These are phyloP conservation scores for Mola mola DNA, from an alignment of 2,113 vertebrate genomes.

Conservation along the genomic window DNA sequence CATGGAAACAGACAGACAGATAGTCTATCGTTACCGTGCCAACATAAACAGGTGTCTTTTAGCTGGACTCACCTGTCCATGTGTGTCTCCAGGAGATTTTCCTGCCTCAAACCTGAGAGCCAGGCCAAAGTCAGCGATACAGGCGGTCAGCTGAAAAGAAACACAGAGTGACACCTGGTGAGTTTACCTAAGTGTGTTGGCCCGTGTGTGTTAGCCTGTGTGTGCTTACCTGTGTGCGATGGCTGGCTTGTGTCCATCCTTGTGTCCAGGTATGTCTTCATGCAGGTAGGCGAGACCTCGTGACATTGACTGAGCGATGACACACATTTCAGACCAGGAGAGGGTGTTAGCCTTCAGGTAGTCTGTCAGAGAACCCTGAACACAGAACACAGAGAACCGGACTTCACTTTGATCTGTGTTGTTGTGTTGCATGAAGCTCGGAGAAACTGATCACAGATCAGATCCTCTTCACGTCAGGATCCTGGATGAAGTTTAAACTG, in stretches of 20 bases:
- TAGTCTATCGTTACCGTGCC: no score
- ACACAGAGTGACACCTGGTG: neutral
- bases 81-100: constrained; percentile 92
- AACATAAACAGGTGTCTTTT: no score
- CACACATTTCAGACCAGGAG: constrained; percentile 93
- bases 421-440: no score
- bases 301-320: constrained; percentile 92
- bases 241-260: constrained; percentile 91
- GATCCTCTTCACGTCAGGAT: no score
- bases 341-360: constrained; percentile 94
- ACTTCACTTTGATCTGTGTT: no score
- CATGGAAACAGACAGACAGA: no score
- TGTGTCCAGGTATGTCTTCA: constrained; percentile 90
- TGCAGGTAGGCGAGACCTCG: constrained; percentile 92
- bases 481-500: no score
- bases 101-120: constrained; percentile 94
- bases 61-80: constrained; percentile 88
- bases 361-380: constrained; percentile 91
- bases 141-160: constrained; percentile 86
- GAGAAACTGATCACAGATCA: no score
- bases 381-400: neutral
- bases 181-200: neutral
- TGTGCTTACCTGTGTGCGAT: constrained; percentile 88
- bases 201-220: constrained; percentile 76
- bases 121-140: constrained; percentile 93